phyloP scores from a whole-genome alignment of 2,797 vertebrate species.

The Yasuhikotakia modesta region DNA sequence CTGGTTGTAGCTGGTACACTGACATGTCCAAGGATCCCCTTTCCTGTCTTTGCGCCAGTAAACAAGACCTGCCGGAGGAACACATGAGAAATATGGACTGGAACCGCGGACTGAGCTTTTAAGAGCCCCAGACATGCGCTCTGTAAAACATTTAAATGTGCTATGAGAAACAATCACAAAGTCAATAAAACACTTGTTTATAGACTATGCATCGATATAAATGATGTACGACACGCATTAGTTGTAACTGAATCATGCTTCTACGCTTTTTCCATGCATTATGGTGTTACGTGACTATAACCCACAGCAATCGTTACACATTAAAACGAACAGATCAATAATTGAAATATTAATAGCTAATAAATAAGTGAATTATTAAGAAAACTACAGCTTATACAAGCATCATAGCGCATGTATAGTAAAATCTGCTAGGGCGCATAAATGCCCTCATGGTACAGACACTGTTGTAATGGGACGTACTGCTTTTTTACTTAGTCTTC shows the following conservation, averaged over 20 bases:
- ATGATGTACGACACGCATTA: too few species aligned
- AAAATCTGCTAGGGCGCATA: too few species aligned
- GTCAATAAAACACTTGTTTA: too few species aligned
- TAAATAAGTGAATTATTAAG: too few species aligned
- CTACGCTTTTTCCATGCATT: not conserved
- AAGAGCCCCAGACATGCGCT: not conserved
- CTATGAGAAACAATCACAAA: too few species aligned
- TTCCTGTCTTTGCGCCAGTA: conserved; percentile 74
- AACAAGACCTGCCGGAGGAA: conserved; percentile 76
- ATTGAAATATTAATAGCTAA: not conserved
- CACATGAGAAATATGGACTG: conserved; percentile 75
- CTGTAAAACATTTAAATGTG: not conserved
- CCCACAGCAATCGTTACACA: not conserved
- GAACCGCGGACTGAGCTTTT: conserved; percentile 54
- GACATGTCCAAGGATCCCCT: conserved; percentile 69
- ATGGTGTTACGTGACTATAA: not conserved
- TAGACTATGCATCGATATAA: too few species aligned
- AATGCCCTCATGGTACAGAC: not conserved
- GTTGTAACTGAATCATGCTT: too few species aligned
- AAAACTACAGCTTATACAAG: not conserved
- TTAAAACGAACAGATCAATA: not conserved
- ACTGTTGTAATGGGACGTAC: not conserved
- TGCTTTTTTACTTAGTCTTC: not conserved
- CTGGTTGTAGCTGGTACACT: conserved; percentile 44
- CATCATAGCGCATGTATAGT: not conserved